A percentile compares a stretch with the other conserved stretches of the same genome.
Conservation (phyloP, 2,797 vertebrate genomes). For the Siniperca scherzeri region DNA sequence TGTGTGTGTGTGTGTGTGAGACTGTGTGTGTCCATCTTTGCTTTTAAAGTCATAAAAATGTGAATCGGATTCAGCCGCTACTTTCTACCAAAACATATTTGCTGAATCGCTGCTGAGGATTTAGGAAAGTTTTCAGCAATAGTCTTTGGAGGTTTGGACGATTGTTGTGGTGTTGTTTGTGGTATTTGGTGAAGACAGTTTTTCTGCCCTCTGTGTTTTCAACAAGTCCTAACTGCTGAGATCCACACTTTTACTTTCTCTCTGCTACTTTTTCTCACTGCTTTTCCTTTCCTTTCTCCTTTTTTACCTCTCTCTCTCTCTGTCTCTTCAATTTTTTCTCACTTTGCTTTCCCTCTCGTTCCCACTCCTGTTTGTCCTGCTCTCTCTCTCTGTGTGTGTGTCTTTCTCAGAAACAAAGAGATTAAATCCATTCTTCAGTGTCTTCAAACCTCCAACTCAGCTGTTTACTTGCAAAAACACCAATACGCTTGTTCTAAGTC, state of each 20-base stretch:
- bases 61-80: not conserved
- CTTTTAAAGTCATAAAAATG: constrained; percentile 24
- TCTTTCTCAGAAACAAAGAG: constrained; percentile 63
- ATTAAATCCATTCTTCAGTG: constrained; percentile 84
- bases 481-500: constrained; percentile 45
- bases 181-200: constrained; percentile 50
- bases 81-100: constrained; percentile 15
- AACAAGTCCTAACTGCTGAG: constrained; percentile 67
- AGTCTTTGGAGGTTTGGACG: constrained; percentile 22
- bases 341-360: constrained; percentile 29
- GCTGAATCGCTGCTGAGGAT: constrained; percentile 39
- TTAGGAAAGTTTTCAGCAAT: constrained; percentile 45
- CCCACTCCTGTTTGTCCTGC: constrained; percentile 33
- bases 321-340: constrained; percentile 34
- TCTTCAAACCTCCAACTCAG: constrained; percentile 77
- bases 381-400: constrained; percentile 1
- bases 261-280: constrained; percentile 14
- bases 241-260: constrained; percentile 61
- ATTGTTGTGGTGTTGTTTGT: constrained; percentile 51
- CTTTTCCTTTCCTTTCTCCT: constrained; percentile 13
- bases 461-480: constrained; percentile 67
- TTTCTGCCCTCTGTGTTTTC: constrained; percentile 50
- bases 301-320: constrained; percentile 8
- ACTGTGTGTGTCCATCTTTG: not conserved
- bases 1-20: not conserved